A percentile compares a stretch with the other conserved stretches of the same genome.
phyloP scores from a whole-genome alignment of 2,888 invertebrate species.

The Agrochola circellaris region DNA sequence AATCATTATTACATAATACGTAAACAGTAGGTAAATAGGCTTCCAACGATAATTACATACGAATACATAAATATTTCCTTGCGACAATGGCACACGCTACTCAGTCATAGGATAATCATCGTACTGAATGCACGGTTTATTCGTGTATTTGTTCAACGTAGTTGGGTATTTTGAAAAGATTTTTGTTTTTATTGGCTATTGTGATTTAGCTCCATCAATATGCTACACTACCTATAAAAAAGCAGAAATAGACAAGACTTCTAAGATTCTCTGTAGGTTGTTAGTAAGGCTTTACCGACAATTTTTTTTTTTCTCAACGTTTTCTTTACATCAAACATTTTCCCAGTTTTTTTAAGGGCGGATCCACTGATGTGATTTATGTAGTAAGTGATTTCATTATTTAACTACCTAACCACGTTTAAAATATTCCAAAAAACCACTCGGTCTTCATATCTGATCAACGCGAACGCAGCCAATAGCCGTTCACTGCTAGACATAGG shows the following conservation, averaged over 20 bases:
- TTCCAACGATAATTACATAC: constrained; percentile 13
- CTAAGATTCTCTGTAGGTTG: background rate
- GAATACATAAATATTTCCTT: constrained; percentile 1
- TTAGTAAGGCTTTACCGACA: background rate
- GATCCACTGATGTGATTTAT: too few species aligned
- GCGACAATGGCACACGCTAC: background rate
- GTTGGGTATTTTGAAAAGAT: background rate
- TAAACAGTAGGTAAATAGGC: constrained; percentile 14
- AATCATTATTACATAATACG: constrained; percentile 4
- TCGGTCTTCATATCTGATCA: too few species aligned
- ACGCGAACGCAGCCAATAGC: too few species aligned
- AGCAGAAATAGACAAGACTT: background rate
- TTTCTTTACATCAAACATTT: background rate
- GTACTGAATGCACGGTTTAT: constrained; percentile 4
- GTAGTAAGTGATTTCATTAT: too few species aligned
- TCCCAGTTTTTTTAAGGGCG: too few species aligned
- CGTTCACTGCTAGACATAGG: too few species aligned
- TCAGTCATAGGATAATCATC: constrained; percentile 19
- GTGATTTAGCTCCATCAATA: background rate
- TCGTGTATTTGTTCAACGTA: background rate
- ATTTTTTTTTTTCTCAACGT: background rate
- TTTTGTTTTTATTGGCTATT: background rate
- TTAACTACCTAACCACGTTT: too few species aligned
- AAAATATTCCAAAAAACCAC: too few species aligned
- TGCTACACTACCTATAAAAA: background rate